Evolutionary conservation across 1,140 invertebrate genomes (phyloP), one percentile per base, ranked within the genome.

Genomic region (Trachymyrmex septentrionalis): DNA sequence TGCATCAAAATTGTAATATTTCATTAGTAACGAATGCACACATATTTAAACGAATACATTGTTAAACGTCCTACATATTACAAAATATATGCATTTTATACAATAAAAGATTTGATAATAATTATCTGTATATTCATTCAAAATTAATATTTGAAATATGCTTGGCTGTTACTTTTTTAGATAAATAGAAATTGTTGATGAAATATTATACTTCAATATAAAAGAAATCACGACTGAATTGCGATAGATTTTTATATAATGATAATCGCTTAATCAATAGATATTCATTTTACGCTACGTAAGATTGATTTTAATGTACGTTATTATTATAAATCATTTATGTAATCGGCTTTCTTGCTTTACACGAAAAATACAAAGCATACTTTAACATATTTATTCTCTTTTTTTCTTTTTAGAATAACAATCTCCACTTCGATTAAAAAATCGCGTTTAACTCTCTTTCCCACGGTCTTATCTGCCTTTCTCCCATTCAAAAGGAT

Each of bases 1-100:
- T 85, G 87, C 81, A 30, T 86, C 53, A 82, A 21, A 61, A 61
- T n/a, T 50, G 48, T 50, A 3, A 50, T 12, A 12, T 59, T 57
- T 73, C 53, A 14, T 75, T 16, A 34, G 27, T 34, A 75, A 75
- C 19, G 10, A 59, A 3, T 19, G 3, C 21, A 48, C 10, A 21
- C 5, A 34, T 12, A 75, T 59, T 75, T 24, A 14, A 0, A 57
- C 2, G 27, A 57, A 57, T 2, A 48, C 38, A 34, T 73, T 71
- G 27, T 38, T 55, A 21, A 57, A 75, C 12, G 7, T 34, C 3
- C 34, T 34, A 30, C n/a, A 59, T 75, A 38, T 38, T 59, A 19
- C n/a, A 34, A 59, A 10, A 34, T 16, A 16, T 57, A 57, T 38
- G n/a, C 3, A 53, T 57, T 34, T 21, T 38, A 64, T 14, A 61